Evolutionary conservation across 2,113 vertebrate genomes (phyloP), one percentile per base, ranked within the genome.

Genomic region (Neogobius melanostomus): DNA sequence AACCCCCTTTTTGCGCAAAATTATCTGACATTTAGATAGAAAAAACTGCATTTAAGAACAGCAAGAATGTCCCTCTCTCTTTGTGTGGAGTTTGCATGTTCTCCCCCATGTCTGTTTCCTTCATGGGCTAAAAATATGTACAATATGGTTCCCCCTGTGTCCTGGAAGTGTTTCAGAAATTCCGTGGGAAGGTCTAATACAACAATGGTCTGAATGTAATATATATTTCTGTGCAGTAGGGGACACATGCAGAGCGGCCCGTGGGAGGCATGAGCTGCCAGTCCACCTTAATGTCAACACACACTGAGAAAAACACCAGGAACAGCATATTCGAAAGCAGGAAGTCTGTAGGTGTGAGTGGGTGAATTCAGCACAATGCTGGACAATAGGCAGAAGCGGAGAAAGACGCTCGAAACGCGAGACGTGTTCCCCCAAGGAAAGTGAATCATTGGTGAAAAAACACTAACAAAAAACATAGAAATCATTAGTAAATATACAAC

Each of bases 301-400:
- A 43, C 6, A 4, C 36, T 10, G 59, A 61, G 59, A 61, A 36
- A 14, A 45, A 44, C 42, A 45, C 42, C 12, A 42, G 42, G 42
- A 61, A 36, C 36, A 44, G 59, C 42, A 44, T 44, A 61, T 36
- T 59, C 6, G 28, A 50, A 44, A 43, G 42, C 59, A 61, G 59
- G 42, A 61, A 44, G 59, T 43, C 42, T 45, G 59, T n/a, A 61
- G 59, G 59, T 44, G 59, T 61, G 14, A n/a, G 59, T n/a, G 36
- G 36, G 59, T 6, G 36, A 43, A 2, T 44, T 44, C 7, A 44
- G 42, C 4, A 42, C 42, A 61, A 10, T 10, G 14, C 42, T 61
- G 59, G 57, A 43, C 57, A 42, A 60, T 43, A 60, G 11, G 57
- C 8, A 15, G 49, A 51, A 51, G 49, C 49, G 5, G 11, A 14